These are phyloP conservation scores for Zaprionus lachaisei DNA, from an alignment of 1,140 invertebrate genomes.

Conservation along the genomic window DNA sequence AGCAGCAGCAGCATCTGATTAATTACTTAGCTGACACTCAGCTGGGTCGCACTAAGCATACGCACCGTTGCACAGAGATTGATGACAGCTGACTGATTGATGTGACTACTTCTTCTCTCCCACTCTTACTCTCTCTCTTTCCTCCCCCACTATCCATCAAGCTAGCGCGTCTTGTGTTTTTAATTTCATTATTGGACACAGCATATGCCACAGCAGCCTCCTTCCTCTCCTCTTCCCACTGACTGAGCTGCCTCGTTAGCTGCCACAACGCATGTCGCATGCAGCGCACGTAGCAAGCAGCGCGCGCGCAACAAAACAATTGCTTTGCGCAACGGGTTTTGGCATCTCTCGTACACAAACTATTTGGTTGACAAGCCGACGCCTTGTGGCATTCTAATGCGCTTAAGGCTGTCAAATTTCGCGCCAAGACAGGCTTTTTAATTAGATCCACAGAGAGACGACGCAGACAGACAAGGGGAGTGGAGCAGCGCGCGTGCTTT, in stretches of 20 bases:
- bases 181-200: conserved; percentile 6
- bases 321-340: conserved; percentile 5
- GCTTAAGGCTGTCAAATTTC: conserved; percentile 71
- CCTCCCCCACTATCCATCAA: background rate
- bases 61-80: conserved; percentile 37
- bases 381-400: conserved; percentile 48
- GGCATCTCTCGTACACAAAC: conserved; percentile 41
- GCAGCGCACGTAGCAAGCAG: conserved; percentile 7
- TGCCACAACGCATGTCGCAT: conserved; percentile 1
- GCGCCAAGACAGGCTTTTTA: conserved; percentile 53
- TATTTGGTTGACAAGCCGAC: conserved; percentile 68
- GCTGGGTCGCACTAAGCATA: conserved; percentile 27
- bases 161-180: background rate
- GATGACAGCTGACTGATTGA: conserved; percentile 31
- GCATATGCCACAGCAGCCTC: background rate
- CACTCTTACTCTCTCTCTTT: background rate
- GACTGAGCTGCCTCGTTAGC: conserved; percentile 6
- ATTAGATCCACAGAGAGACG: conserved; percentile 49
- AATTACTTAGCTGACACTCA: conserved; percentile 17
- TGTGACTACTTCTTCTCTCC: background rate
- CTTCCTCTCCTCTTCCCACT: background rate
- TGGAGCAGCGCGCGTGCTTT: conserved; percentile 12
- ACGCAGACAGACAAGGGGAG: background rate
- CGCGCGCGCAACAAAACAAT: conserved; percentile 19
- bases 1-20: conserved; percentile 11